Evolutionary conservation across 2,888 invertebrate species (phyloP), one percentile per base, ranked within the genome.

Genomic region (Pheosia tremula): DNA sequence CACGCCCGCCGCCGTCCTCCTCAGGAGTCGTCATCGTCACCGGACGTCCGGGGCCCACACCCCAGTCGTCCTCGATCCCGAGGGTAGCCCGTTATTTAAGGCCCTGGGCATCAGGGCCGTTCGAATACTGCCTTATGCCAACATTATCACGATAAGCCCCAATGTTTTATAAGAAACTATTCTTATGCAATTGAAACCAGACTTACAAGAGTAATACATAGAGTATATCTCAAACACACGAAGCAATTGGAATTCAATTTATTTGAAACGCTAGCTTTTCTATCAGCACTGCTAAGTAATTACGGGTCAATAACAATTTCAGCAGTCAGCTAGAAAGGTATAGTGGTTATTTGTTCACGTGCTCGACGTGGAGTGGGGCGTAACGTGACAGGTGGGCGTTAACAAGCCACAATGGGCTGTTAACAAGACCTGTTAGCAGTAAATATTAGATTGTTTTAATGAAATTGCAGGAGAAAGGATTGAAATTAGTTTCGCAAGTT

Each of bases 231-330:
- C 7, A 24, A 24, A 24, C 24, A 13, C 24, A 5, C 24, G 8
- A 50, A 24, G 24, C 53, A 10, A 53, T 53, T 6, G 59, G 52
- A 53, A 63, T 72, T 56, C 64, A 67, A 74, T 78, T 69, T 37
- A 53, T 50, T 55, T 60, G 10, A 68, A 75, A 64, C 58, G 56
- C 7, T 58, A 57, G 6, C 52, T 56, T 36, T 24, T 43, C 43
- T 54, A 64, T 62, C 55, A 61, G 61, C 56, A 5, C 57, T 62
- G 56, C 63, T 63, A 57, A 8, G 53, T 61, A 53, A 64, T 66
- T 66, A 67, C 60, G 56, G 37, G 53, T 57, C 57, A 61, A 71
- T 71, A 71, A 55, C 58, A 71, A 69, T 75, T 73, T 61, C 9
- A 43, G 58, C 49, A n/a, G 41, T 39, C 57, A 9, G 39, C 55